phyloP scores from a whole-genome alignment of 2,797 vertebrate species.

The Lerista edwardsae region DNA sequence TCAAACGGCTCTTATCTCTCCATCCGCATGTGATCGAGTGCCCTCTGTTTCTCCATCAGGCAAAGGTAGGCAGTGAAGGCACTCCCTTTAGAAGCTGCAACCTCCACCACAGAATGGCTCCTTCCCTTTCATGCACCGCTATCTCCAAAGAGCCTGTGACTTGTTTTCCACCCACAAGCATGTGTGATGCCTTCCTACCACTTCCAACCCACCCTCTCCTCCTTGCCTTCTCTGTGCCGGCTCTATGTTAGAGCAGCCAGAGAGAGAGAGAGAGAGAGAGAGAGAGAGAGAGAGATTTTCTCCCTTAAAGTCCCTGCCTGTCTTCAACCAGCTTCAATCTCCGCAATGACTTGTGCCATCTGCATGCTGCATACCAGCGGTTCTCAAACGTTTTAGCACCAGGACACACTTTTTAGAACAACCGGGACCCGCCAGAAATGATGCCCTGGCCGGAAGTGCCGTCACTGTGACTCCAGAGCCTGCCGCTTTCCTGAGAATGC shows the following conservation, averaged over 20 bases:
- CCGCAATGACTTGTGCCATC: neutral
- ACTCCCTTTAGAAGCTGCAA: neutral
- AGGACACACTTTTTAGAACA: too few species aligned
- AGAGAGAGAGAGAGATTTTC: too few species aligned
- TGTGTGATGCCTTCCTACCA: neutral
- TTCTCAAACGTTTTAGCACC: too few species aligned
- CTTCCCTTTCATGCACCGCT: neutral
- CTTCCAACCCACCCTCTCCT: neutral
- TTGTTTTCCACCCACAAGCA: too few species aligned
- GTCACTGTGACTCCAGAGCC: too few species aligned
- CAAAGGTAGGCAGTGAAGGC: neutral
- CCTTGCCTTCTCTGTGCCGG: neutral
- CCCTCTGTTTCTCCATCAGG: neutral
- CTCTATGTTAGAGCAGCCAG: neutral
- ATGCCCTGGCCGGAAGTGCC: too few species aligned
- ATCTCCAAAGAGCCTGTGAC: neutral
- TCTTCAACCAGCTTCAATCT: neutral
- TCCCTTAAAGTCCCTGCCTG: neutral
- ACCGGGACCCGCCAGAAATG: too few species aligned
- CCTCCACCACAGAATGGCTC: neutral
- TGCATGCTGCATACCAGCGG: too few species aligned
- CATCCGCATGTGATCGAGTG: neutral
- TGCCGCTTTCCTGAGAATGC: too few species aligned
- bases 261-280: too few species aligned
- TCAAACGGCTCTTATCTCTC: neutral